Evolutionary conservation across 2,888 invertebrate genomes (phyloP), one percentile per base, ranked within the genome.

Genomic region (Heliconius ismenius): DNA sequence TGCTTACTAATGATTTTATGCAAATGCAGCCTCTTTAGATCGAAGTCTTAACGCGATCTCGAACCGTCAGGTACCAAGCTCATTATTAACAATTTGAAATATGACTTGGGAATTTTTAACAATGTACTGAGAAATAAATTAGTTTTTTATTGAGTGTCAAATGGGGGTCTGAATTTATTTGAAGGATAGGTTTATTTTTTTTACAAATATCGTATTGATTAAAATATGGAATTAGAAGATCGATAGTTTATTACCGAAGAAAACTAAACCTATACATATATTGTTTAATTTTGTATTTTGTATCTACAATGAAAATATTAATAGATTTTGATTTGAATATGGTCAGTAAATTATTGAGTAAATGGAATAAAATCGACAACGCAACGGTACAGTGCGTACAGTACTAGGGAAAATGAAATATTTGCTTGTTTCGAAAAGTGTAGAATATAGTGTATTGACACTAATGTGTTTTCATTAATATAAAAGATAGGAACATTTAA

Each of bases 1-100:
- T 94, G 94, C 93, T 93, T 93, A 92, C 94, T 94, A 93, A 94
- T 93, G 94, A 94, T 93, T 94, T 94, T 94, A 94, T 94, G 94
- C 94, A 94, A 93, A 94, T 94, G 94, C 90, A 93, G 88, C 90
- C 92, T 93, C 93, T 93, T 93, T 92, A 93, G 93, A 94, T 93
- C 92, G 93, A 91, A 92, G 93, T 92, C 93, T 93, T 94, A 93
- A 92, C 92, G 93, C 93, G 93, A 93, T 93, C 93, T 93, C 92
- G 85, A 91, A 91, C 90, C 92, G 92, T 93, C 93, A 93, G 93
- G 93, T 92, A 93, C 92, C 89, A 87, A 88, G 92, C 92, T 93
- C 93, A 93, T 93, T 93, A 93, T 92, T 92, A 93, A 92, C 90
- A 90, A 90, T 92, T 91, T 93, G 92, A 93, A 92, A 91, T 93